Conservation (phyloP, 2,888 invertebrate species). For the Lithosia quadra region DNA sequence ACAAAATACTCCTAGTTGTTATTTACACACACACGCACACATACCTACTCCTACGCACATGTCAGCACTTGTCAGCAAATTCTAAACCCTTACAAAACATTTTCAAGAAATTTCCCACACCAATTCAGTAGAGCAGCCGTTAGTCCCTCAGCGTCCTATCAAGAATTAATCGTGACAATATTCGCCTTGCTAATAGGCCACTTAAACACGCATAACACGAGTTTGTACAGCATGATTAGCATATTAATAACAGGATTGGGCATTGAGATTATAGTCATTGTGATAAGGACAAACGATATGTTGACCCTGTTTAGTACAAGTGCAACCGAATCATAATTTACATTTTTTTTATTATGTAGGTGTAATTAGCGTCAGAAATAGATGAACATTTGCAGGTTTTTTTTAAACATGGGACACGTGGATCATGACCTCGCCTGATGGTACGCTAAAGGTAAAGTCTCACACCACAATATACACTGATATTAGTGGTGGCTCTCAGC, state of each 20-base stretch:
- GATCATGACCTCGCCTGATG: no score
- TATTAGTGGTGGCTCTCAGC: no score
- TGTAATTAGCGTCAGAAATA: no score
- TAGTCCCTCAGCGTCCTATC: neutral
- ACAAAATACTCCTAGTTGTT: no score
- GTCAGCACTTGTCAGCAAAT: neutral
- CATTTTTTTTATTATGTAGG: no score
- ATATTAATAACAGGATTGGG: conserved; percentile 5
- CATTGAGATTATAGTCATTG: neutral
- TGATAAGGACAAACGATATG: neutral
- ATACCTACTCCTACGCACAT: no score
- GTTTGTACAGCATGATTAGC: conserved; percentile 5
- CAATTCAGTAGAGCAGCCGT: neutral
- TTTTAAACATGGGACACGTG: no score
- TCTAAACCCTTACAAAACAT: neutral
- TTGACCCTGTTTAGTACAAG: neutral
- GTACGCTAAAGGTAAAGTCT: no score
- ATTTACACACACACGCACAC: no score
- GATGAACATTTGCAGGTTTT: no score
- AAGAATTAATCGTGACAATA: conserved; percentile 1
- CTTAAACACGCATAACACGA: neutral
- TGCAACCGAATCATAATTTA: neutral
- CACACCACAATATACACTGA: no score
- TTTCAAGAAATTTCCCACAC: neutral
- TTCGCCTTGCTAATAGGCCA: conserved; percentile 18